phyloP scores from a whole-genome alignment of 2,113 vertebrate species.

The Promerops cafer region DNA sequence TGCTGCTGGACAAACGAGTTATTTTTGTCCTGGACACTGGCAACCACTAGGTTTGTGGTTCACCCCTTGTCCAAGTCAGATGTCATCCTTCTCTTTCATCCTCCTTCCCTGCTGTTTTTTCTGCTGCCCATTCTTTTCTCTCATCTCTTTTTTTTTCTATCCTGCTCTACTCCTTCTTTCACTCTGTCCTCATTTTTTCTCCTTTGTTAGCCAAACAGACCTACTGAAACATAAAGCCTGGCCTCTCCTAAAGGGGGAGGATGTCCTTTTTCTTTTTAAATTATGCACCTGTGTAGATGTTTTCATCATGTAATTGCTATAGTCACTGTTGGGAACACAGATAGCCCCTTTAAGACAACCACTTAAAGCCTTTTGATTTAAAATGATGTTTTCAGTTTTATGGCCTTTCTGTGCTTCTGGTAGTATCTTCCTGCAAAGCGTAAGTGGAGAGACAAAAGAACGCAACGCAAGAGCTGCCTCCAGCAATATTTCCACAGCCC shows the following conservation, averaged over 20 bases:
- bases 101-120: background rate
- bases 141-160: background rate
- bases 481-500: conserved; percentile 36
- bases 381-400: conserved; percentile 11
- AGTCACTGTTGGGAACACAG: background rate
- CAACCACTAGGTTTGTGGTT: conserved; percentile 13
- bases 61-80: background rate
- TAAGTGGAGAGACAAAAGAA: conserved; percentile 35
- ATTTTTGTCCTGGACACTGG: conserved; percentile 18
- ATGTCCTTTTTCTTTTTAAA: conserved; percentile 2
- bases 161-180: background rate
- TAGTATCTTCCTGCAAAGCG: conserved; percentile 6
- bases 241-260: background rate
- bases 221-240: background rate
- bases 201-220: background rate
- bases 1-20: background rate
- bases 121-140: background rate
- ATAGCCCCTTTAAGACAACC: background rate
- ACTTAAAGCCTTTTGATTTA: conserved; percentile 48
- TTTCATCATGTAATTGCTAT: background rate
- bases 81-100: conserved; percentile 2
- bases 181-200: background rate
- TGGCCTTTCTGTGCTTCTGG: conserved; percentile 1
- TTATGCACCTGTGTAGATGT: conserved; percentile 1
- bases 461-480: background rate